Evolutionary conservation across 2,888 invertebrate genomes (phyloP).

Genomic region (Drosophila lutescens): DNA sequence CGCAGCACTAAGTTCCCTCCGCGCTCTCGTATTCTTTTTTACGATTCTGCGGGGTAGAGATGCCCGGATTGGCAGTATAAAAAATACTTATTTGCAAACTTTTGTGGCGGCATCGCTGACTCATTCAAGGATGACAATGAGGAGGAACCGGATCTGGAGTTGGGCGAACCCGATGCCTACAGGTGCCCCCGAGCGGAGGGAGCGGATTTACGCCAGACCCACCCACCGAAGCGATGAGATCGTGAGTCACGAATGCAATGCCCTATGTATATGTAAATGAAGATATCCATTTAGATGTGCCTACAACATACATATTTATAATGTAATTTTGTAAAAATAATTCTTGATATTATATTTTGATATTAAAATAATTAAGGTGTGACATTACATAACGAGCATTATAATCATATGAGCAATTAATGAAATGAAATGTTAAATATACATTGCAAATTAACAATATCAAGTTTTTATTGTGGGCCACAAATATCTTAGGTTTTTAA

Average conservation of each 20-base stretch:
- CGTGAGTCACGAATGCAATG: conserved; percentile 24
- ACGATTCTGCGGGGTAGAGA: conserved; percentile 48
- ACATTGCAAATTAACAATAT: too few species aligned
- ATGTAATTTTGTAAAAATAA: too few species aligned
- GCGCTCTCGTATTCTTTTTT: conserved; percentile 49
- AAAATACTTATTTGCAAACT: conserved; percentile 77
- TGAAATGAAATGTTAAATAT: too few species aligned
- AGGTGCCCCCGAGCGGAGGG: conserved; percentile 54
- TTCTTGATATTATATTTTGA: too few species aligned
- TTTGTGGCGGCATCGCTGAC: conserved; percentile 67
- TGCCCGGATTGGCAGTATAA: conserved; percentile 63
- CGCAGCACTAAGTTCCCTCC: conserved; percentile 65
- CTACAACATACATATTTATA: too few species aligned
- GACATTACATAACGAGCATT: too few species aligned
- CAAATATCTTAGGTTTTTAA: too few species aligned
- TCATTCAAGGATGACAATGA: conserved; percentile 55
- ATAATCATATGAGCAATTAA: too few species aligned
- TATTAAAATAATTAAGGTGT: too few species aligned
- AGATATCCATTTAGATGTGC: too few species aligned
- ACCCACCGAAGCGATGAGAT: conserved; percentile 3
- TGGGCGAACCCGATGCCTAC: conserved; percentile 42
- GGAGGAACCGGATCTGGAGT: conserved; percentile 28
- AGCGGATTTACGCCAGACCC: conserved; percentile 5
- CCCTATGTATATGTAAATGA: neutral
- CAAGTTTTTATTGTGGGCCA: too few species aligned